Evolutionary conservation across 2,113 vertebrate genomes (phyloP).

Genomic region (Apeltes quadracus): DNA sequence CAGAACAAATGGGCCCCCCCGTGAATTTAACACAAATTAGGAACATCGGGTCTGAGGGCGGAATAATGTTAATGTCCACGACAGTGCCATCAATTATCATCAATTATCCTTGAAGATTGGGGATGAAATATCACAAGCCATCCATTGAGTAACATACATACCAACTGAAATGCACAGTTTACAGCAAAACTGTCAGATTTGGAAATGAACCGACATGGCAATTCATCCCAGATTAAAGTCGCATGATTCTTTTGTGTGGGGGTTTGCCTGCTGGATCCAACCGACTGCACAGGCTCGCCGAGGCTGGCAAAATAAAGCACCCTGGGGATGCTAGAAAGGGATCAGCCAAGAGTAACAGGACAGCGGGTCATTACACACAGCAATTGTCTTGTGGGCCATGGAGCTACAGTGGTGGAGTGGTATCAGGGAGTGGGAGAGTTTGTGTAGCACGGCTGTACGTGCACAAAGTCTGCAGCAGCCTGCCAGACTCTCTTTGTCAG

Average conservation of each 20-base stretch:
- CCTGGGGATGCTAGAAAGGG: constrained; percentile 47
- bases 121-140: neutral
- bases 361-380: constrained; percentile 67
- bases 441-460: constrained; percentile 1
- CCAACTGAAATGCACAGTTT: constrained; percentile 2
- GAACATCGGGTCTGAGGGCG: constrained; percentile 29
- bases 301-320: constrained; percentile 58
- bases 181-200: constrained; percentile 7
- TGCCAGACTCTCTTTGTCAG: constrained; percentile 8
- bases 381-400: constrained; percentile 51
- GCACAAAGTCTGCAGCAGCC: neutral
- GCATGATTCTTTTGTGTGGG: constrained; percentile 53
- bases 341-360: constrained; percentile 66
- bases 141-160: constrained; percentile 10
- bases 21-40: constrained; percentile 31
- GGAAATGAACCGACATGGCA: constrained; percentile 18
- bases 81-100: neutral
- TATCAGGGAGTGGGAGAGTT: constrained; percentile 5
- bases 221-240: constrained; percentile 60
- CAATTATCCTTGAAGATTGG: neutral
- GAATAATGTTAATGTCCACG: constrained; percentile 21
- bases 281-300: constrained; percentile 59
- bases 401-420: constrained; percentile 17
- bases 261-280: constrained; percentile 50
- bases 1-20: constrained; percentile 30